Percentiles rank a stretch among this genome's conserved stretches.
phyloP scores from a whole-genome alignment of 2,797 vertebrate genomes.

The Sebastolobus altivelis region DNA sequence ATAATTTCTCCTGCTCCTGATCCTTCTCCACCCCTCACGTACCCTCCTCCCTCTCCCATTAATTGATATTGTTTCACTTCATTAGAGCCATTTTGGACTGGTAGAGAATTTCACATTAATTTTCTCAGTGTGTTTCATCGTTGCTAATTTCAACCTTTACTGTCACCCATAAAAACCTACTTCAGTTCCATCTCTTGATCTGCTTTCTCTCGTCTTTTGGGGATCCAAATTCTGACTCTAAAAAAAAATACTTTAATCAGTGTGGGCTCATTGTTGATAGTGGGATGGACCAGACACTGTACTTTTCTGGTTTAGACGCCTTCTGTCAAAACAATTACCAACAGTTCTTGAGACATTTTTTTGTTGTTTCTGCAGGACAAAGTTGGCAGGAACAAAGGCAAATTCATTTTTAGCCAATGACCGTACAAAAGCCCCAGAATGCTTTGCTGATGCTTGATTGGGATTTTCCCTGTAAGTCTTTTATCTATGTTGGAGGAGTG shows the following conservation, averaged over 20 bases:
- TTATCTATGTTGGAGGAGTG: conserved; percentile 24
- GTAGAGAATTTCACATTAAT: conserved; percentile 60
- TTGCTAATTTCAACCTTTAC: conserved; percentile 75
- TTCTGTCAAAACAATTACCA: conserved; percentile 22
- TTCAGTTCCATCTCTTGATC: conserved; percentile 33
- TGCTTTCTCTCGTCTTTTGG: conserved; percentile 17
- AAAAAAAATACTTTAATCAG: conserved; percentile 21
- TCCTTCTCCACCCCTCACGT: conserved; percentile 2
- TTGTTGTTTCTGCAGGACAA: conserved; percentile 13
- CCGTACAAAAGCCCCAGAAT: conserved; percentile 17
- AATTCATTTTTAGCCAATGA: conserved; percentile 47
- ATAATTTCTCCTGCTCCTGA: conserved; percentile 1
- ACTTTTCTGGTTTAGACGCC: conserved; percentile 21
- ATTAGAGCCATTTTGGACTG: conserved; percentile 75
- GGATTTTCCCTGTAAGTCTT: conserved; percentile 42
- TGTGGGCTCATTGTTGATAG: conserved; percentile 7
- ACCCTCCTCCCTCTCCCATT: conserved; percentile 56
- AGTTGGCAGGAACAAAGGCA: conserved; percentile 6
- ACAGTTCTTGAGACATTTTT: not conserved
- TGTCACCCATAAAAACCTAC: conserved; percentile 64
- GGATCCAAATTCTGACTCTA: conserved; percentile 19
- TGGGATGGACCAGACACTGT: not conserved
- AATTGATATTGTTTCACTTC: conserved; percentile 82
- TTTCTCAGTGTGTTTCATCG: conserved; percentile 71
- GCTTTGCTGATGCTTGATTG: conserved; percentile 35